phyloP scores from a whole-genome alignment of 1,140 invertebrate species.

The Cryptotermes secundus region DNA sequence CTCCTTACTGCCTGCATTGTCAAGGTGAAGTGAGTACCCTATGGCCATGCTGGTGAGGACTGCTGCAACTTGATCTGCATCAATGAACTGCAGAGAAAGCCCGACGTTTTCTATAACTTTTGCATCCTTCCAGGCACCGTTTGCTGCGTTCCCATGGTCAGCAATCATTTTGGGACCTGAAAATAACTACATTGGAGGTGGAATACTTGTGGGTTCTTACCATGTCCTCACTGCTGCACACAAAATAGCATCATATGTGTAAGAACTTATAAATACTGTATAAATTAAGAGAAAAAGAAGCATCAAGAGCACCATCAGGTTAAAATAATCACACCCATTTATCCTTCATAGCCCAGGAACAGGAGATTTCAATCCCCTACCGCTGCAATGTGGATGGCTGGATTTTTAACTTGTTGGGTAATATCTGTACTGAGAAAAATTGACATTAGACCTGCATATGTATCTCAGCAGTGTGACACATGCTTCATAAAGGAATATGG shows the following conservation, averaged over 20 bases:
- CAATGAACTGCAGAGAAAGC: background rate
- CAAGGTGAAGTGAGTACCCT: background rate
- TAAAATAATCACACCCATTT: too few species aligned
- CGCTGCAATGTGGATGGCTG: too few species aligned
- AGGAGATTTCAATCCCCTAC: too few species aligned
- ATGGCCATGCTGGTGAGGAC: background rate
- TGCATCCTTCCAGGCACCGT: conserved; percentile 40
- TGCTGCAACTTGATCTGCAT: background rate
- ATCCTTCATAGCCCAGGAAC: too few species aligned
- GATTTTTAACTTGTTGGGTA: too few species aligned
- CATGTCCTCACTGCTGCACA: conserved; percentile 70
- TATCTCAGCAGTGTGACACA: too few species aligned
- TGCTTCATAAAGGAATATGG: too few species aligned
- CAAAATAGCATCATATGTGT: conserved; percentile 51
- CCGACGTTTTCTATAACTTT: background rate
- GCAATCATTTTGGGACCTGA: conserved; percentile 50
- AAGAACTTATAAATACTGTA: background rate
- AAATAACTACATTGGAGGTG: conserved; percentile 65
- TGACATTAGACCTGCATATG: too few species aligned
- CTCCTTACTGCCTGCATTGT: too few species aligned
- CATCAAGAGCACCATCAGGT: too few species aligned
- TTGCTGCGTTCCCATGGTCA: conserved; percentile 49
- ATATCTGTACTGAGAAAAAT: too few species aligned
- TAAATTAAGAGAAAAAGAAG: too few species aligned
- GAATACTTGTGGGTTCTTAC: conserved; percentile 60